Evolutionary conservation across 2,113 vertebrate genomes (phyloP), one percentile per base, ranked within the genome.

Genomic region (Barnardius zonarius): DNA sequence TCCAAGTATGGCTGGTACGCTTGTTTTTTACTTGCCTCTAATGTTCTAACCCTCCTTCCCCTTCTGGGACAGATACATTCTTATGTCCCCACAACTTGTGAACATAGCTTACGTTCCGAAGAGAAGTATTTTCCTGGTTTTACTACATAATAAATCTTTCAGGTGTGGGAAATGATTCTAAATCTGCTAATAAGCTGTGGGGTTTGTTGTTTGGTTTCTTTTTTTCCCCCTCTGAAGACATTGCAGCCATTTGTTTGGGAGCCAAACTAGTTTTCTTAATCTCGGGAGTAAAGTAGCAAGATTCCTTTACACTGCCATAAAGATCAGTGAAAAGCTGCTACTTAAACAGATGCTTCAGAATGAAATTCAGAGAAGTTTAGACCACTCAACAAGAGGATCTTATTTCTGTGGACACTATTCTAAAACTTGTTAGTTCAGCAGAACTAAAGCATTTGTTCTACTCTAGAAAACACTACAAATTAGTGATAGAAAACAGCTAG

Each of bases 161-260:
- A 3, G 8, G 55, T 63, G 49, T 43, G 28, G 63, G 83, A 49
- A 7, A 62, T 5, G 14, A 55, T 69, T 57, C 43, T 64, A 54
- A 27, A 35, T 35, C 52, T 61, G 24, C 12, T 51, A 52, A 24
- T 35, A 57, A 37, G 37, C 30, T 74, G n/a, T 22, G 46, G 10
- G 5, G 8, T 18, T 49, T 54, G 31, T 9, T 12, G 2, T n/a
- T 33, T 46, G 18, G 22, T 23, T 23, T 23, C 13, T 33, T 9
- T 30, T 5, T 5, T 4, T 4, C 2, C 14, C 6, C 20, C 19
- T 7, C 11, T 1, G 44, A 55, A 51, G 39, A 20, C 10, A 17
- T 24, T 69, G 55, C 31, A 82, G 43, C 57, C 39, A 23, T 59
- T 46, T 59, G 33, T 51, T 51, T 27, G 15, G 18, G 7, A 82